phyloP scores from a whole-genome alignment of 2,113 vertebrate species.

The Morone saxatilis region DNA sequence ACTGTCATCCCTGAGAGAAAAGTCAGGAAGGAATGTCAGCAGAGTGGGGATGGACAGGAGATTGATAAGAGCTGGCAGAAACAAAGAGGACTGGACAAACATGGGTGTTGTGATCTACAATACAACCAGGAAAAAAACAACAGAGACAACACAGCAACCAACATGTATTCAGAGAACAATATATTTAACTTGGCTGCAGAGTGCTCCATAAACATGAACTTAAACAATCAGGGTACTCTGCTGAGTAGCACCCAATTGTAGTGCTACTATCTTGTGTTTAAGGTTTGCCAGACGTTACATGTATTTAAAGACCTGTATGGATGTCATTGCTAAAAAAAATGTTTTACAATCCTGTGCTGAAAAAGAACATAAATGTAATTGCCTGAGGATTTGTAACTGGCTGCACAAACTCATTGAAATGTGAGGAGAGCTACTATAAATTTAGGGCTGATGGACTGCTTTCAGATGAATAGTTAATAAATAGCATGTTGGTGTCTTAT shows the following conservation, averaged over 20 bases:
- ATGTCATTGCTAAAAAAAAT: neutral
- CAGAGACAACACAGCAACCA: neutral
- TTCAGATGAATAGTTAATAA: neutral
- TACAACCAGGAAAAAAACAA: neutral
- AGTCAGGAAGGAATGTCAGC: neutral
- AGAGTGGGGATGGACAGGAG: neutral
- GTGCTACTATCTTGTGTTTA: neutral
- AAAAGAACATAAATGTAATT: neutral
- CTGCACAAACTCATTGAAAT: neutral
- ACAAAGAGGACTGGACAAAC: neutral
- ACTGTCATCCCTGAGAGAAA: neutral
- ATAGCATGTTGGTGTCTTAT: neutral
- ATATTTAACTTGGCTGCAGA: neutral
- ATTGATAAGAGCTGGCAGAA: neutral
- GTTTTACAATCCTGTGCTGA: neutral
- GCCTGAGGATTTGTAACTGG: neutral
- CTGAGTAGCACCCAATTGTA: constrained; percentile 28
- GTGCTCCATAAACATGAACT: neutral
- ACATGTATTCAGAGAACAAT: neutral
- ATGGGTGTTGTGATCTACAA: constrained; percentile 5
- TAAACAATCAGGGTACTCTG: neutral
- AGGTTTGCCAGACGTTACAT: neutral
- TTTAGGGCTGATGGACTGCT: neutral
- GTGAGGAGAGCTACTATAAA: neutral
- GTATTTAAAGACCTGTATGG: neutral